Evolutionary conservation across 2,113 vertebrate species (phyloP).

Genomic region (Dinomys branickii): DNA sequence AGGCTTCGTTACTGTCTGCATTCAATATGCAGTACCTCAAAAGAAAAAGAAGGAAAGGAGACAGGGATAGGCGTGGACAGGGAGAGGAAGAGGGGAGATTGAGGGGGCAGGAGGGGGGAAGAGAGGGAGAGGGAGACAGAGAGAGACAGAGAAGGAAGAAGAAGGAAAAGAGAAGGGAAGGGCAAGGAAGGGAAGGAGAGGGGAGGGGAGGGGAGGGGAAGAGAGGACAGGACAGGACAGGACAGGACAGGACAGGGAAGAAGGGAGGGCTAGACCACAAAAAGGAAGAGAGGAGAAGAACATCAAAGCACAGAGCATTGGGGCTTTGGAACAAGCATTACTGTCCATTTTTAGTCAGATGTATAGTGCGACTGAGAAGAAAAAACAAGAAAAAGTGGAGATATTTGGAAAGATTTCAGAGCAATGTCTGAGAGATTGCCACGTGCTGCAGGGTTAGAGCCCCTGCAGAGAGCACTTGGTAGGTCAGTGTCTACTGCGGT

Average conservation of each 20-base stretch:
- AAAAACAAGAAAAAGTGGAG: neutral
- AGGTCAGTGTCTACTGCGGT: neutral
- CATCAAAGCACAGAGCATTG: neutral
- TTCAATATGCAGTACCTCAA: no score
- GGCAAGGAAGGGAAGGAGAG: no score
- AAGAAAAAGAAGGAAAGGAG: no score
- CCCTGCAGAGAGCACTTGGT: neutral
- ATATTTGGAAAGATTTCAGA: neutral
- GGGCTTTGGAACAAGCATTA: neutral
- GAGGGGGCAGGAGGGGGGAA: no score
- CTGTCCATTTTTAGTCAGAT: neutral
- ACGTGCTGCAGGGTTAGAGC: neutral
- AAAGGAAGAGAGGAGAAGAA: neutral
- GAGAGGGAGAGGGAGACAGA: no score
- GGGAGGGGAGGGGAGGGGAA: no score
- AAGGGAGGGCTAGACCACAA: neutral
- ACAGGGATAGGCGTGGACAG: neutral
- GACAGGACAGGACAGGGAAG: accelerated
- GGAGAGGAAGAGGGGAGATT: neutral
- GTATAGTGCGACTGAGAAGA: neutral
- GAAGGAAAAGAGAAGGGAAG: no score
- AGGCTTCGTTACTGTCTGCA: no score
- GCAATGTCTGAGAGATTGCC: neutral
- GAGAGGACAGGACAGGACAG: neutral
- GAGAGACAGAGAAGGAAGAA: no score